Evolutionary conservation across 2,888 invertebrate genomes (phyloP), one percentile per base, ranked within the genome.

Genomic region (Melanchra persicariae): DNA sequence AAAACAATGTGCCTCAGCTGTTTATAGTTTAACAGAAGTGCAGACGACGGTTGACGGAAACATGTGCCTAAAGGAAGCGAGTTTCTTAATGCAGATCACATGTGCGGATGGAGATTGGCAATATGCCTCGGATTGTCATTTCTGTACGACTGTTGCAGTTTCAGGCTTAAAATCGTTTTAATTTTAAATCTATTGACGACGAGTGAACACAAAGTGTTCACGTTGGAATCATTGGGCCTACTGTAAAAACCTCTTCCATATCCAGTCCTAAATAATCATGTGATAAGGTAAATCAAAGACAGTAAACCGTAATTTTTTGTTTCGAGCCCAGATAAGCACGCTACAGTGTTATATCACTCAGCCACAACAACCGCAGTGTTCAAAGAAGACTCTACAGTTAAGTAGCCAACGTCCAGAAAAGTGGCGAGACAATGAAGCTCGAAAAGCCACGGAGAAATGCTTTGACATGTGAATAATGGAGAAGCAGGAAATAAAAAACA

Each of bases 11-110:
- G 63, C 34, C 43, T 17, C 64, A 55, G 58, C 57, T 65, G 82
- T 65, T 64, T 81, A 62, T 77, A 61, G 47, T 64, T 60, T n/a
- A 10, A 24, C 19, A 43, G 62, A 51, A 37, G 30, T 80, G 22
- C 6, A 49, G 7, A 52, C 17, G 45, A 26, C 40, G 22, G 22
- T 12, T 34, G 43, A 12, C 45, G 64, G 52, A 65, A 58, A 77
- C 82, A 69, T 52, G 58, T 61, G 71, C 49, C 30, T 49, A 58
- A 62, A 65, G 45, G 78, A 81, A 70, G n/a, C 45, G 40, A 30
- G 34, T n/a, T 59, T 76, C 65, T 55, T 62, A 77, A 77, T 66
- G 58, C 34, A 60, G n/a, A 30, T 51, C 82, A 61, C 54, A 59
- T 62, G 81, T 49, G 43, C 34, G 24, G 2, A 7, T 40, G 24